Base-by-base conservation (phyloP, 2,113 vertebrate genomes). In the Vulpes vulpes region DNA sequence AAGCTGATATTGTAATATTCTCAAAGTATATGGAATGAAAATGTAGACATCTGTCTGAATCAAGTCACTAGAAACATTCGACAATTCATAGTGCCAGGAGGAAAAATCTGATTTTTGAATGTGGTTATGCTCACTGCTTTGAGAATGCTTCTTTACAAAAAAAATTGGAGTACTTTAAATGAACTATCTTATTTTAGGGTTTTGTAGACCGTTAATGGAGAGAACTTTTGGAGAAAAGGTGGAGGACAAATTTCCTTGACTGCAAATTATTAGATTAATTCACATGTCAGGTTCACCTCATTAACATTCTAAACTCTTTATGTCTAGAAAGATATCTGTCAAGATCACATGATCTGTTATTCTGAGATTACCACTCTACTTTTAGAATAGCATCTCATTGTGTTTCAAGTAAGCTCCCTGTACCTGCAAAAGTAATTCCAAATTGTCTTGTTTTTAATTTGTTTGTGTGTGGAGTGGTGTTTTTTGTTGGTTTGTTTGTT, bases 311-410 rank as follows among this genome's bases (percentile, higher is more conserved):
- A 69, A 78, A 35, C 55, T 65, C 22, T 93, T 90, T 93, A 82
- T 88, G 74, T 71, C 60, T 97, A 88, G 86, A 97, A 73, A 86
- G 90, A 92, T 20, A 62, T 43, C 43, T 92, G 94, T 98, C 92
- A 98, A 97, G 94, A 60, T 49, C 90, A 95, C 78, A 97, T 81
- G 55, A 98, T 91, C 98, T 94, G 89, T 96, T 96, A 93, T 32
- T 62, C 91, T 80, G 23, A 97, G 78, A 94, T 82, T 83, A 87
- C 23, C 89, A 71, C 59, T 98, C 93, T 74, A 17, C 32, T 51
- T 98, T 98, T 97, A 78, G 16, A 92, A n/a, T 60, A 91, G 4
- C 27, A 0, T 32, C 94, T 92, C 62, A 76, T 94, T 96, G 80
- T 91, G 27, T 93, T 92, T 95, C 93, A 96, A 71, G 71, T 19